Evolutionary conservation across 2,888 invertebrate genomes (phyloP).

Genomic region (Drosophila macrospina): DNA sequence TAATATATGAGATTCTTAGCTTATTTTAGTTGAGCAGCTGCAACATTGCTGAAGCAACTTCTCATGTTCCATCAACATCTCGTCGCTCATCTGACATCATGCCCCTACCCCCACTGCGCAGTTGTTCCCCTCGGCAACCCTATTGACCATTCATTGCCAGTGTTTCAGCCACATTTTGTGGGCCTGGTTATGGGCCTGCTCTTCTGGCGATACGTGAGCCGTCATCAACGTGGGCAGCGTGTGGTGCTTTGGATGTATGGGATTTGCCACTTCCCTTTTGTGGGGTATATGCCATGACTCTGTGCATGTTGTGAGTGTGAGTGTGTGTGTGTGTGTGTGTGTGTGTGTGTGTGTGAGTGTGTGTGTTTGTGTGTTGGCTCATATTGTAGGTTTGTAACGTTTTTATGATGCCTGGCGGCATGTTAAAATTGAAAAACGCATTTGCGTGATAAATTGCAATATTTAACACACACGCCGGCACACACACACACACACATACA

Average conservation of each 20-base stretch:
- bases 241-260: conserved; percentile 29
- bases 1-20: conserved; percentile 13
- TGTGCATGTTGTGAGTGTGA: conserved; percentile 20
- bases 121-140: not conserved
- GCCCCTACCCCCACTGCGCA: not conserved
- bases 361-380: conserved; percentile 61
- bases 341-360: conserved; percentile 26
- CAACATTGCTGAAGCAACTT: conserved; percentile 13
- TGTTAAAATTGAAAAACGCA: conserved; percentile 85
- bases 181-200: conserved; percentile 10
- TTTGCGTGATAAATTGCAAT: conserved; percentile 86
- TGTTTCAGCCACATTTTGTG: conserved; percentile 17
- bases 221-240: conserved; percentile 60
- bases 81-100: conserved; percentile 9
- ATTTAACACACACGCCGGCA: conserved; percentile 82
- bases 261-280: conserved; percentile 32
- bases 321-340: conserved; percentile 1
- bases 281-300: conserved; percentile 21
- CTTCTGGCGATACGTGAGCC: conserved; percentile 56
- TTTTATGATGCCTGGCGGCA: conserved; percentile 85
- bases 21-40: conserved; percentile 29
- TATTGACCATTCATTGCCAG: conserved; percentile 7
- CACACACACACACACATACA: conserved; percentile 28
- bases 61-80: conserved; percentile 34
- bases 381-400: conserved; percentile 80